Conservation (phyloP, 2,888 invertebrate genomes). For the Pomacea canaliculata region DNA sequence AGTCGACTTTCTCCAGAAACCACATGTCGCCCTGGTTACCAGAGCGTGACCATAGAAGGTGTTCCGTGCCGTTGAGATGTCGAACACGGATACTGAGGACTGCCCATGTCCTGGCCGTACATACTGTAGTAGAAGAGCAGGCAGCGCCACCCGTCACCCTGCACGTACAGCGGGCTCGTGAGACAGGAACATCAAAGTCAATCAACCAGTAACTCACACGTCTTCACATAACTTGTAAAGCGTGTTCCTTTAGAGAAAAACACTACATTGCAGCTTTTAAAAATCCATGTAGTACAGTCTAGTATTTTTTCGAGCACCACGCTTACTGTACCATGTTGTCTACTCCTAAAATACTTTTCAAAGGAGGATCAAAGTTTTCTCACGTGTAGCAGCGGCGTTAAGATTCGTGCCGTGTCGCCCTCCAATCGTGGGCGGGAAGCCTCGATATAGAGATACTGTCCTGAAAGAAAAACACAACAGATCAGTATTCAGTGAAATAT, state of each 20-base stretch:
- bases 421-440: slow-evolving; percentile 41
- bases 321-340: no score
- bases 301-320: no score
- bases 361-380: not conserved
- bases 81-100: slow-evolving; percentile 33
- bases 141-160: slow-evolving; percentile 45
- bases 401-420: slow-evolving; percentile 38
- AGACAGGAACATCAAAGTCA: no score
- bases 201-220: not conserved
- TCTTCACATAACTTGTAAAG: not conserved
- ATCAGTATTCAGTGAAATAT: no score
- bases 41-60: slow-evolving; percentile 33
- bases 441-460: slow-evolving; percentile 49
- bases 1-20: slow-evolving; percentile 33
- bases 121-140: slow-evolving; percentile 49
- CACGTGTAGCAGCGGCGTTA: slow-evolving; percentile 40
- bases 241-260: not conserved
- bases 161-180: slow-evolving; percentile 2
- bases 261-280: no score
- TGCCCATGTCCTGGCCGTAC: slow-evolving; percentile 47
- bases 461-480: slow-evolving; percentile 30
- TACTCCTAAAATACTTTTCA: no score
- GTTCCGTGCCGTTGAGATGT: slow-evolving; percentile 23
- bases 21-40: slow-evolving; percentile 39
- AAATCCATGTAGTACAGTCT: no score